Percentiles rank a stretch among this genome's conserved stretches.
These are phyloP conservation scores for Otis tarda DNA, from an alignment of 2,113 vertebrate species.

Conservation along the genomic window DNA sequence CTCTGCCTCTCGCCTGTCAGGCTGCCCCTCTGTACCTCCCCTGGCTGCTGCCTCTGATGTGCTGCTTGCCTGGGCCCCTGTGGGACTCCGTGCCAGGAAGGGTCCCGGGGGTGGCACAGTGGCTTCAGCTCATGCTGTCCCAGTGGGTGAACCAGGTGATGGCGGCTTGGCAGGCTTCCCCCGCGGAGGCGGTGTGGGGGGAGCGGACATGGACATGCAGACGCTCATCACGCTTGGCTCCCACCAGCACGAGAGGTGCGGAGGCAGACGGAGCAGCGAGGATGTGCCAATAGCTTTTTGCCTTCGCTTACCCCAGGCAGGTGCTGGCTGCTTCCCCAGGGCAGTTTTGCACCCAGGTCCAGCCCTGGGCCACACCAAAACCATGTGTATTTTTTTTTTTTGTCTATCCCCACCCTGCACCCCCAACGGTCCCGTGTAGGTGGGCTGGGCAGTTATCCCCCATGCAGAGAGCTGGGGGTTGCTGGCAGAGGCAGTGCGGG, in stretches of 20 bases:
- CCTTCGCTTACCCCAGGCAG: neutral
- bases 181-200: too few species aligned
- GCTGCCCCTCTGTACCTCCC: neutral
- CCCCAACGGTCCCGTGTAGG: too few species aligned
- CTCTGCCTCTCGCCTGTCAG: neutral
- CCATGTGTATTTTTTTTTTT: neutral
- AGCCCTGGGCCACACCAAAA: neutral
- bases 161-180: neutral
- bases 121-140: neutral
- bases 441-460: neutral
- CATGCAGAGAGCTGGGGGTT: accelerated
- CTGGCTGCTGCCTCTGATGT: neutral
- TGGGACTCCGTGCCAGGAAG: neutral
- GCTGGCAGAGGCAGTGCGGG: neutral
- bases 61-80: neutral
- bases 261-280: neutral
- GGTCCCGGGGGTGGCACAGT: neutral
- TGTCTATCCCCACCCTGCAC: neutral
- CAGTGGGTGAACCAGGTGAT: neutral
- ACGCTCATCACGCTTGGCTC: neutral
- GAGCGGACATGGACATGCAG: neutral
- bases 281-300: neutral
- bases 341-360: neutral
- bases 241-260: neutral
- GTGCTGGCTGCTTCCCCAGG: neutral